A percentile compares a stretch with the other conserved stretches of the same genome.
Conservation (phyloP, 53 echinoderm and acorn worm species). For the Pentamera pediparva region DNA sequence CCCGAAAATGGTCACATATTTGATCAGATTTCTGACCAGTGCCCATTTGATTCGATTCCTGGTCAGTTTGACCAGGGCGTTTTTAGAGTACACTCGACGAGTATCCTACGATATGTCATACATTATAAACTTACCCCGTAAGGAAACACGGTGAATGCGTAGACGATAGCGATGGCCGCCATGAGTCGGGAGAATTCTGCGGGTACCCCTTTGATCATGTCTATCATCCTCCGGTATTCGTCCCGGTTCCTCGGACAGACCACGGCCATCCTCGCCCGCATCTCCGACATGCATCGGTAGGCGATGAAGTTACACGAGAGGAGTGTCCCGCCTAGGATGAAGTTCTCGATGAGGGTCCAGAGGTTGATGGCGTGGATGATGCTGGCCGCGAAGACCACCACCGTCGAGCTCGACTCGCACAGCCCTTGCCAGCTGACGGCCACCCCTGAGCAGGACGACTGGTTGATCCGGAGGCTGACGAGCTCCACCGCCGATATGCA, state of each 20-base stretch:
- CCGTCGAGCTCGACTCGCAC: neutral
- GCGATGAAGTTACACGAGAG: slow-evolving; percentile 77
- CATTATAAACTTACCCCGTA: slow-evolving; percentile 68
- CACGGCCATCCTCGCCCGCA: slow-evolving; percentile 51
- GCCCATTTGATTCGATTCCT: no score
- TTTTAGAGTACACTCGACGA: no score
- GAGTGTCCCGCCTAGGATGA: slow-evolving; percentile 44
- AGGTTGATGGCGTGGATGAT: slow-evolving; percentile 48
- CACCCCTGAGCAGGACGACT: neutral
- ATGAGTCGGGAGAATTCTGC: slow-evolving; percentile 89
- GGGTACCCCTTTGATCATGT: slow-evolving; percentile 81
- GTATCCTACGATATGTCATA: no score
- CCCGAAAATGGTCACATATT: no score
- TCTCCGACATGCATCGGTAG: slow-evolving; percentile 60
- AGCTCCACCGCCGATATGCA: neutral
- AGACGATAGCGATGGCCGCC: slow-evolving; percentile 72
- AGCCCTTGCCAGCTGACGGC: neutral
- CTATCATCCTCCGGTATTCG: slow-evolving; percentile 83
- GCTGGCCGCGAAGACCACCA: slow-evolving; percentile 3
- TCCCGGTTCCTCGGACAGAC: slow-evolving; percentile 80
- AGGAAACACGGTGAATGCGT: slow-evolving; percentile 68
- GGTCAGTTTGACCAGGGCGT: no score
- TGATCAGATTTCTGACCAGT: no score
- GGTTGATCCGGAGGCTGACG: slow-evolving; percentile 6
- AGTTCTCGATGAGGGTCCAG: slow-evolving; percentile 56